Base-by-base conservation (phyloP, 2,797 vertebrate species). In the Chloroceryle inda region DNA sequence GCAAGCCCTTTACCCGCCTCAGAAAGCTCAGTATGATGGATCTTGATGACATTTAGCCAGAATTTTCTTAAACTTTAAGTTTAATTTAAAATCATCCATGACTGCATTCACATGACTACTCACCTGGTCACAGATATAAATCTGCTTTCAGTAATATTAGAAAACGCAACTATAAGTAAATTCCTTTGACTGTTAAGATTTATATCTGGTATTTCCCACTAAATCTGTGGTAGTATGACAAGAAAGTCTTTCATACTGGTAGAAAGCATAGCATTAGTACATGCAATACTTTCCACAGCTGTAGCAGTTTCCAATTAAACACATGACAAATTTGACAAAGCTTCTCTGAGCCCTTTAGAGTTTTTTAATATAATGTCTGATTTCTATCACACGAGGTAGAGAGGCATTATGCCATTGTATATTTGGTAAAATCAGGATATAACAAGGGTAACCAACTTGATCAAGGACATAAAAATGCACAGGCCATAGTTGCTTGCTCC, bases 1-100 rank as follows among this genome's bases (percentile, higher is more conserved):
- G 58, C 3, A 0, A 42, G 49, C 86, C 81, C 92, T 96, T 87
- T 97, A 87, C 63, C 94, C 88, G 8, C 68, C 81, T 64, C 81
- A 85, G 88, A 92, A 84, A 89, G 74, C 75, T 92, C 71, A 68
- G 23, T 77, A 68, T 96, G 95, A 93, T 96, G 90, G 83, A 96
- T 96, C 93, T 96, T 82, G 89, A 92, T 96, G 96, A 96, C 95
- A 97, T 97, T 96, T 95, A 97, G 88, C 88, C 92, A 93, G 94
- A 96, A 96, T 96, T 96, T 97, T 97, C 94, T 94, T 96, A 95
- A 96, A 97, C 92, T 95, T 95, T 91, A 94, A 13, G 8, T 96
- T 95, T 96, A 93, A 96, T 97, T 95, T 96, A 94, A 96, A 97
- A 95, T 95, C 86, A 88, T 85, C 94, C 87, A 73, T 89, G 93